Base-by-base conservation (phyloP, 2,113 vertebrate genomes). In the Vidua chalybeata region DNA sequence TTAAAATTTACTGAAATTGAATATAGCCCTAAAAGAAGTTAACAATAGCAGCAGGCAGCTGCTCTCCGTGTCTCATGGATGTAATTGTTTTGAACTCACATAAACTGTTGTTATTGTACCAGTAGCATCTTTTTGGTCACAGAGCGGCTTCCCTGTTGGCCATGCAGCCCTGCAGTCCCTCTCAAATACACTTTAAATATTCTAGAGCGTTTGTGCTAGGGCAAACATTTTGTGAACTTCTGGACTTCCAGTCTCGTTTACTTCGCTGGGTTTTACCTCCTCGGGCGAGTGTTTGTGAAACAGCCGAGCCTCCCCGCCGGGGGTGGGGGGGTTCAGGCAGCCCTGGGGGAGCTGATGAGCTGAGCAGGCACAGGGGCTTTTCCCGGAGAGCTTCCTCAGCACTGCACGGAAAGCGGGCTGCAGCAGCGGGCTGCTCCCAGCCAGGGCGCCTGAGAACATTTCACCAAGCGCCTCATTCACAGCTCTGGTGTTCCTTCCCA, bases 301-400 rank as follows among this genome's bases (percentile, higher is more conserved):
- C 3, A 39, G 39, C 8, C 0, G 4, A 23, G 19, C n/a, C 27
- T 49, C 15, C 12, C 45, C 1, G 15, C 15, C 0, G 2, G 5
- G 3, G 2, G 16, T 6, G 11, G 39, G 2, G 16, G 6, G 11
- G 39, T 39, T 26, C 26, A 5, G 31, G 30, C 73, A 55, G 64
- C 20, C 33, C 61, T 28, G 69, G 37, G 72, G 51, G 10, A 76
- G 58, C 15, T 24, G 41, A 41, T 1, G 5, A 56, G 48, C 31
- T 6, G 11, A 23, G 43, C 26, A 10, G 21, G 2, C 41, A 18
- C 31, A 63, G 13, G 6, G 43, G 17, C 22, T 75, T 75, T 82
- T 87, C 48, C 62, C 41, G 7, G 26, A 5, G 30, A 45, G 46
- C 31, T 24, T 16, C 63, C 77, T 43, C 5, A 0, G 14, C 41